Evolutionary conservation across 1,140 invertebrate species (phyloP), one percentile per base, ranked within the genome.

Genomic region (Ectropis grisescens): DNA sequence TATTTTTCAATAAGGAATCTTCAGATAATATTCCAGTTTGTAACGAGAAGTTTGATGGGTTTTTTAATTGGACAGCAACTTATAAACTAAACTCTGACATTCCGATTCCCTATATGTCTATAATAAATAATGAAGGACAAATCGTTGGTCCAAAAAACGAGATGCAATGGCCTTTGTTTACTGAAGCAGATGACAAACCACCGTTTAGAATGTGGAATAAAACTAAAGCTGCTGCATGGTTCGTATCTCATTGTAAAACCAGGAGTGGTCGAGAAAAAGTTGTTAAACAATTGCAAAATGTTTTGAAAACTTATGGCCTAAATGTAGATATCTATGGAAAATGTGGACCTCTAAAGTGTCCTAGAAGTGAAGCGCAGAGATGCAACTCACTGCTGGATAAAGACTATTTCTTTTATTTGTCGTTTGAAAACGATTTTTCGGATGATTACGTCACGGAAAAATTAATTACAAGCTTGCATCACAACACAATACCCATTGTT

Each of bases 381-480:
- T 86, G 84, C 31, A 75, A 83, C 37, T 32, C 41, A 0, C 52
- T 72, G 13, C 41, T 88, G 11, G 58, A 72, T 4, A 72, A 66
- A 1, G 49, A 83, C 22, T 91, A 91, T 61, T 87, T 83, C 39
- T 91, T 91, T 53, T 91, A 90, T 57, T 54, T 91, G 33, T 82
- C 90, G 0, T 88, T 91, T 30, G 90, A 91, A 60, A 91, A 91
- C 61, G 84, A 85, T 11, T 70, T 85, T 19, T 76, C 80, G 37
- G 67, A 81, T 33, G 87, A 89, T 64, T 90, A 90, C 55, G 82
- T 89, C 1, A 89, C 88, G 0, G 88, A 90, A 43, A 89, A 89
- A 47, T 55, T 91, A 13, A 86, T 84, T 54, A 71, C 58, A 6
- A 67, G 82, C 5, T 37, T 87, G 12, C 58, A 75, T 38, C 55